phyloP scores from a whole-genome alignment of 2,113 vertebrate species.

The Clinocottus analis region DNA sequence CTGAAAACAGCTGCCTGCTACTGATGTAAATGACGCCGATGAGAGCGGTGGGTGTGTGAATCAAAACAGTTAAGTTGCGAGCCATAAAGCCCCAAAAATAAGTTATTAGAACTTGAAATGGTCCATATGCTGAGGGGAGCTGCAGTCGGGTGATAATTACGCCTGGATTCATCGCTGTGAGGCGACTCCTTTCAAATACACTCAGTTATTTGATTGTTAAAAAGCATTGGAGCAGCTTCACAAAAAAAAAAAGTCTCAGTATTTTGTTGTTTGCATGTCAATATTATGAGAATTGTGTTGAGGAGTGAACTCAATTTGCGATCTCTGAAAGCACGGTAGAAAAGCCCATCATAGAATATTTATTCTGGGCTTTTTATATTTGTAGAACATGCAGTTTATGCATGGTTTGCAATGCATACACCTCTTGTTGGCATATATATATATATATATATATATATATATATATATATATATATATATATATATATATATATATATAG shows the following conservation, averaged over 20 bases:
- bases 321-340: neutral
- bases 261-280: neutral
- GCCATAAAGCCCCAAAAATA: neutral
- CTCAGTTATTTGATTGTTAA: neutral
- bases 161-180: neutral
- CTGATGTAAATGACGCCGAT: slow-evolving; percentile 5
- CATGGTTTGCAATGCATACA: neutral
- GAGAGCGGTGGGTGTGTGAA: neutral
- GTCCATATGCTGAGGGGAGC: neutral
- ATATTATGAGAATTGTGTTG: neutral
- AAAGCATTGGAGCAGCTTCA: neutral
- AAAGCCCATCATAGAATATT: neutral
- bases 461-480: too few relatives aligned
- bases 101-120: neutral
- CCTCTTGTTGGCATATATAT: neutral
- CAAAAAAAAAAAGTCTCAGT: neutral
- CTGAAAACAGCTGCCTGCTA: slow-evolving; percentile 23
- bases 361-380: neutral
- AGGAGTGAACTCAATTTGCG: neutral
- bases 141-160: neutral
- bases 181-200: neutral
- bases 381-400: neutral
- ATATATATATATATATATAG: too few relatives aligned
- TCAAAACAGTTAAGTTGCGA: neutral
- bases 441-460: too few relatives aligned